These are phyloP conservation scores for Dendropsophus ebraccatus DNA, from an alignment of 2,113 vertebrate genomes.

Conservation along the genomic window DNA sequence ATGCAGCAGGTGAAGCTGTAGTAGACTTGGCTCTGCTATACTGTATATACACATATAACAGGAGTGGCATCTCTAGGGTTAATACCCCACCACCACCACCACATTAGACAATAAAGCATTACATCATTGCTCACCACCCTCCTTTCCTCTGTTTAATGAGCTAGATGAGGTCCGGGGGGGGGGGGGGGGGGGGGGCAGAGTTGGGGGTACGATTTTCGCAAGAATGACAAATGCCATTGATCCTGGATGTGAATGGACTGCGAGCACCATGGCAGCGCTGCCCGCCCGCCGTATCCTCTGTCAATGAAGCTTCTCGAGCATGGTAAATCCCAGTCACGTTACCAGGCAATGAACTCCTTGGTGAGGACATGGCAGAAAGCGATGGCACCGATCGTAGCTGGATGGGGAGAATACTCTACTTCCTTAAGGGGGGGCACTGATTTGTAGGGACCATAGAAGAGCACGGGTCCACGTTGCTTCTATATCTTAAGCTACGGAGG, in stretches of 20 bases:
- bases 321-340: slow-evolving; percentile 10
- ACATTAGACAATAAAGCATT: not conserved
- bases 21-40: not conserved
- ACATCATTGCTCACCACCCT: slow-evolving; percentile 9
- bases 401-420: no score
- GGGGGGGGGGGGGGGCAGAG: no score
- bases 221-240: no score
- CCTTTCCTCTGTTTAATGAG: not conserved
- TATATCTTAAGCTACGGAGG: no score
- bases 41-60: no score
- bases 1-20: not conserved
- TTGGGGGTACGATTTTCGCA: no score
- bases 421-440: no score
- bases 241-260: no score
- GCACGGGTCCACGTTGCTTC: not conserved
- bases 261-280: no score
- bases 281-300: not conserved
- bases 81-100: not conserved
- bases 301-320: slow-evolving; percentile 23
- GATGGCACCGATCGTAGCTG: not conserved
- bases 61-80: not conserved
- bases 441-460: no score
- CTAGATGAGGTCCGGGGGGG: not conserved
- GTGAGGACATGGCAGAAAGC: slow-evolving; percentile 31
- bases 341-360: slow-evolving; percentile 24